phyloP scores from a whole-genome alignment of 2,113 vertebrate genomes.

The Serilophus lunatus region DNA sequence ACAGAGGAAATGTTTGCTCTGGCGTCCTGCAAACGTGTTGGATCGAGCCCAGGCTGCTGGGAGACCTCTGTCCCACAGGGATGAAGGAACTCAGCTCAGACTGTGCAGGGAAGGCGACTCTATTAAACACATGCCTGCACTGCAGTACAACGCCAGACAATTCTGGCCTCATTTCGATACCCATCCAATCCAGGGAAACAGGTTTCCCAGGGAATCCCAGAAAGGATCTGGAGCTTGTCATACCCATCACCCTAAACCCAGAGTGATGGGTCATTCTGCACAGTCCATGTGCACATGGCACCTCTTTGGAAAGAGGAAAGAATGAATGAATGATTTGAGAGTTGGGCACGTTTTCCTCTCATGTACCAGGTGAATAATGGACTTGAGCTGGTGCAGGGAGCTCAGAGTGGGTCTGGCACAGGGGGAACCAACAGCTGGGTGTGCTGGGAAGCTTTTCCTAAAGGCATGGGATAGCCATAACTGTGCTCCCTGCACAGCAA shows the following conservation, averaged over 20 bases:
- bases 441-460: neutral
- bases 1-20: neutral
- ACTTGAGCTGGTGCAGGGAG: neutral
- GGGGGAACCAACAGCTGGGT: neutral
- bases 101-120: neutral
- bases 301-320: neutral
- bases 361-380: neutral
- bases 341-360: neutral
- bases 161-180: neutral
- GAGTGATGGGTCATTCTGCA: neutral
- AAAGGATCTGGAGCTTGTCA: neutral
- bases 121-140: neutral
- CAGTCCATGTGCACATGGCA: neutral
- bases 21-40: neutral
- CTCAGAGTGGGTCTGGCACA: neutral
- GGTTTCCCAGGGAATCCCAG: neutral
- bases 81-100: neutral
- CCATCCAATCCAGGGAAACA: neutral
- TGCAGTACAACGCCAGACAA: neutral
- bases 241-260: neutral
- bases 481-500: neutral
- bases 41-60: neutral
- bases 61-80: neutral
- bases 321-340: neutral
- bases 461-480: fast-evolving